Evolutionary conservation across 1,140 invertebrate species (phyloP).

Genomic region (Vanessa tameamea): DNA sequence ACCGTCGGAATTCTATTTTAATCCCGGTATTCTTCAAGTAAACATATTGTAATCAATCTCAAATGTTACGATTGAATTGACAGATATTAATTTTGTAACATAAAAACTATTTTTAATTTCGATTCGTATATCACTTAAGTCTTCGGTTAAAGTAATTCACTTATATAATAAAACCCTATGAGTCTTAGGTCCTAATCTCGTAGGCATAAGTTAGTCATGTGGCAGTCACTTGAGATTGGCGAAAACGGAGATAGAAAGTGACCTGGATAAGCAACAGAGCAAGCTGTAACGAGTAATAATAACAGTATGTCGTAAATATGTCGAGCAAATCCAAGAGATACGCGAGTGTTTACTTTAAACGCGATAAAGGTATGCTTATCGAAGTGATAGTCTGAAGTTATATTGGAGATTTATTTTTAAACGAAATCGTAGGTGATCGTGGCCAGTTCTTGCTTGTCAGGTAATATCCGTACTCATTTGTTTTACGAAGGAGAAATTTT

Average conservation of each 20-base stretch:
- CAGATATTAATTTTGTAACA: too few relatives aligned
- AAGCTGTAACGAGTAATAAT: constrained; percentile 16
- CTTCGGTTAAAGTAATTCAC: too few relatives aligned
- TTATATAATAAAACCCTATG: background rate
- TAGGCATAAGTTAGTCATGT: background rate
- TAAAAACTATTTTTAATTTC: too few relatives aligned
- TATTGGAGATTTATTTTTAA: background rate
- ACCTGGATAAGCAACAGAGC: constrained; percentile 15
- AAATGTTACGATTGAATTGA: too few relatives aligned
- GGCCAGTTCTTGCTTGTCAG: too few relatives aligned
- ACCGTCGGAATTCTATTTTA: too few relatives aligned
- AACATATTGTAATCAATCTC: too few relatives aligned
- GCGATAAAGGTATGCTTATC: constrained; percentile 18
- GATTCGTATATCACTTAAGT: too few relatives aligned
- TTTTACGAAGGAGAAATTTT: background rate
- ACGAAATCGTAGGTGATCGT: background rate
- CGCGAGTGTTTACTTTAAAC: constrained; percentile 22
- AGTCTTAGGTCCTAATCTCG: background rate
- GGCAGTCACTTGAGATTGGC: background rate
- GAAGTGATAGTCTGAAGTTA: background rate
- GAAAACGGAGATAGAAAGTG: constrained; percentile 21
- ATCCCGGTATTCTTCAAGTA: too few relatives aligned
- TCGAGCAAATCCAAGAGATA: constrained; percentile 28
- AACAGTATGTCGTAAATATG: constrained; percentile 25
- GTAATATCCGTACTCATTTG: too few relatives aligned